Base-by-base conservation (phyloP, 2,888 invertebrate species). In the Ochropleura leucogaster region DNA sequence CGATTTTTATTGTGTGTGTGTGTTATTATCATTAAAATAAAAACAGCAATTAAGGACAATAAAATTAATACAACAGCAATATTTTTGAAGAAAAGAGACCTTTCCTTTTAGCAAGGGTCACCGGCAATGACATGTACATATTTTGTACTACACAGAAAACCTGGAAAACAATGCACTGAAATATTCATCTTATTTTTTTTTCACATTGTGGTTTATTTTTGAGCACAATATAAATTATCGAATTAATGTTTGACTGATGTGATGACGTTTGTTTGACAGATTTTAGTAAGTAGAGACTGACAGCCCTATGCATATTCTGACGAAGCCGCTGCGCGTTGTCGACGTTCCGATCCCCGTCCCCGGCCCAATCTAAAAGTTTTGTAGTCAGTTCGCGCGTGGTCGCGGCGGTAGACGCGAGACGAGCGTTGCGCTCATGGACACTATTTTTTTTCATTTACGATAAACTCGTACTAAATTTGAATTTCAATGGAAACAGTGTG, bases 361-460 rank as follows among this genome's bases (percentile, higher is more conserved):
- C 47, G n/a, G 16, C 69, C 53, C 80, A 80, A 74, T 90, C 92
- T 89, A 90, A 90, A 92, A 91, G 91, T 94, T 90, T 93, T 93
- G 92, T 92, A 90, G 90, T 89, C 86, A 87, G 88, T 88, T 90
- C 94, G 94, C 94, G 95, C 95, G 95, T 93, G 92, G 91, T 89
- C 94, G 95, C 94, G 94, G 88, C 94, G 94, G 89, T 84, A 91
- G 85, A 89, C 94, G 94, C 92, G 92, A 90, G 88, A 86, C 86
- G 90, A 89, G 91, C 91, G 90, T 85, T 84, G 76, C 89, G 92
- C 91, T 91, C 90, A 87, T 86, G 88, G 89, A 92, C 92, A 91
- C 90, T 93, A 89, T 91, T 90, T 90, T 90, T 92, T 92, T 91
- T 90, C 87, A 90, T 90, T 94, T 92, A 95, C 95, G 94, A 90